Conservation (phyloP, 2,797 vertebrate species). For the Chromobotia macracanthus region DNA sequence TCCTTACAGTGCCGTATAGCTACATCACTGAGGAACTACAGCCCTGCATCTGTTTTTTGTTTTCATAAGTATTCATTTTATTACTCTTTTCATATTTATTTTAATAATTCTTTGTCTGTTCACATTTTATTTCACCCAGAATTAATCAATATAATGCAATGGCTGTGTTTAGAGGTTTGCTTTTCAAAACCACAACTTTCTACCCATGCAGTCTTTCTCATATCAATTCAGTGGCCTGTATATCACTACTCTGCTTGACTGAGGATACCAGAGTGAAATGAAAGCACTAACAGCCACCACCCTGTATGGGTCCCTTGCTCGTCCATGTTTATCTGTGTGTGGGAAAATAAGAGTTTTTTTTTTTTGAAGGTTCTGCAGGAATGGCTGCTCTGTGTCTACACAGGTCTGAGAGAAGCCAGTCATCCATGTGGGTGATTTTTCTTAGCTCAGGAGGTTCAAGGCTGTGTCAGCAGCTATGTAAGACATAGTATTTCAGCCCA, state of each 20-base stretch:
- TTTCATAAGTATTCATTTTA: background rate
- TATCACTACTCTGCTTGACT: constrained; percentile 41
- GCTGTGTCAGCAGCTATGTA: constrained; percentile 73
- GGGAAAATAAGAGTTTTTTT: constrained; percentile 51
- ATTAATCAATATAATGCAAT: constrained; percentile 1
- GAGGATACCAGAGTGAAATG: constrained; percentile 47
- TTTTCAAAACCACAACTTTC: background rate
- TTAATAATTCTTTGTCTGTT: background rate
- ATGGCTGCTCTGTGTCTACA: constrained; percentile 40
- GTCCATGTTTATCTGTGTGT: constrained; percentile 51
- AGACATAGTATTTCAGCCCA: constrained; percentile 63
- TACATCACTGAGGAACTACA: background rate
- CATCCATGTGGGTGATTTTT: constrained; percentile 59
- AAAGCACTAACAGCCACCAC: constrained; percentile 51
- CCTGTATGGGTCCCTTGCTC: constrained; percentile 46
- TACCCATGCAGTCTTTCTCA: constrained; percentile 37
- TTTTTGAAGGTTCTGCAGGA: constrained; percentile 47
- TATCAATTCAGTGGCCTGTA: constrained; percentile 45
- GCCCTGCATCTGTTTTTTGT: background rate
- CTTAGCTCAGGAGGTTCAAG: constrained; percentile 74
- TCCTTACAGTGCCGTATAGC: constrained; percentile 9
- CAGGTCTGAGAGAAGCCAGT: constrained; percentile 60
- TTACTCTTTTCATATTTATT: background rate
- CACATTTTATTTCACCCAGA: background rate
- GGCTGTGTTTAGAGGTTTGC: constrained; percentile 7